Percentiles rank a stretch among this genome's conserved stretches.
Evolutionary conservation across 2,888 invertebrate species (phyloP).

Genomic region (Adelphocoris suturalis): DNA sequence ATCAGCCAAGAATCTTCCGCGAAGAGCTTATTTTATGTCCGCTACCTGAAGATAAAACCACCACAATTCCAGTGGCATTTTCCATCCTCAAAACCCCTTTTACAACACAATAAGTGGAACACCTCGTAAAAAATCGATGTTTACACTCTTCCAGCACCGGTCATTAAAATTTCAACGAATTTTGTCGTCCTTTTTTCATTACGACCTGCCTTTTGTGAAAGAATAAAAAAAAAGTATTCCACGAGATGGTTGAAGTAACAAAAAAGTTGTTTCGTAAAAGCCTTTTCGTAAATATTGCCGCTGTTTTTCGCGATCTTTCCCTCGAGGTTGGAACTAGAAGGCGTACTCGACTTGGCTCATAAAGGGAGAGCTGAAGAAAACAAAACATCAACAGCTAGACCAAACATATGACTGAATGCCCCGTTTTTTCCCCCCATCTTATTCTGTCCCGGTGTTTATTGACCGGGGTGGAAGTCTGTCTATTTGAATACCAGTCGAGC

Average conservation of each 20-base stretch:
- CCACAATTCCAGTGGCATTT: neutral
- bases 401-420: neutral
- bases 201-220: neutral
- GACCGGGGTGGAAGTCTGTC: conserved; percentile 17
- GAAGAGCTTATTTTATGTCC: too few relatives aligned
- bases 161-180: neutral
- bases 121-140: conserved; percentile 27
- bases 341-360: neutral
- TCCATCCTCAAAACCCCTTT: neutral
- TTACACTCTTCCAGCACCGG: neutral
- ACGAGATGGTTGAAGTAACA: neutral
- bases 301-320: neutral
- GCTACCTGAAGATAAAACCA: neutral
- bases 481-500: conserved; percentile 18
- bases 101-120: neutral
- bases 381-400: conserved; percentile 1
- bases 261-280: conserved; percentile 1
- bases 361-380: neutral
- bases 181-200: neutral
- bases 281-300: neutral
- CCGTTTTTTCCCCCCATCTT: neutral
- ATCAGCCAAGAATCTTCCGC: too few relatives aligned
- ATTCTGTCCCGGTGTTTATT: conserved; percentile 7
- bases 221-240: neutral
- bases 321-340: neutral